Conservation (phyloP, 1,140 invertebrate species). For the Helicoverpa armigera region DNA sequence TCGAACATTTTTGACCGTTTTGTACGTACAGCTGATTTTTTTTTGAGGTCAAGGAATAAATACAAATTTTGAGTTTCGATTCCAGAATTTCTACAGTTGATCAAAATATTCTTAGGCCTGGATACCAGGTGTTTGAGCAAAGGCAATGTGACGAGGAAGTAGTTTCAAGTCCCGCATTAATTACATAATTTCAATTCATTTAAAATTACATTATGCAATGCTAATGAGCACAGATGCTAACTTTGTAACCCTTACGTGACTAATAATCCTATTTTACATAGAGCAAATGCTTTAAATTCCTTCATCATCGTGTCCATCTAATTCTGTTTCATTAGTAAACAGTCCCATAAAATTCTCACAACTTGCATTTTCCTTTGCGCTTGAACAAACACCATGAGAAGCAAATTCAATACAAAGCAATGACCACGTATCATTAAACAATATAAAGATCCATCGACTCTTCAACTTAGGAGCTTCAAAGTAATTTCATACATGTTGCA, state of each 20-base stretch:
- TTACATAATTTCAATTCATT: neutral
- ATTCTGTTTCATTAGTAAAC: neutral
- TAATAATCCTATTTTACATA: neutral
- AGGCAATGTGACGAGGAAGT: too few species aligned
- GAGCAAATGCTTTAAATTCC: neutral
- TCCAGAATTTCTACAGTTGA: neutral
- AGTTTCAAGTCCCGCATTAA: too few species aligned
- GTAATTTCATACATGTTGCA: slow-evolving; percentile 55
- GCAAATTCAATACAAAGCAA: slow-evolving; percentile 3
- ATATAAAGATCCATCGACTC: slow-evolving; percentile 19
- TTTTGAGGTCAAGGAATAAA: slow-evolving; percentile 24
- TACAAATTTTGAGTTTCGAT: too few species aligned
- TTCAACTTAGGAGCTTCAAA: slow-evolving; percentile 10
- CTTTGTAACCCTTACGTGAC: neutral
- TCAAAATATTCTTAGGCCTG: too few species aligned
- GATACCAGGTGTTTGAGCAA: too few species aligned
- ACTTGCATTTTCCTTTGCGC: neutral
- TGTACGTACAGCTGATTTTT: slow-evolving; percentile 59
- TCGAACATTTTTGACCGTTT: slow-evolving; percentile 36
- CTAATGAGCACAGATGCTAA: neutral
- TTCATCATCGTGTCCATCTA: neutral
- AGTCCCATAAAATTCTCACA: neutral
- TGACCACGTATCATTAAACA: slow-evolving; percentile 22
- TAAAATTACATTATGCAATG: neutral
- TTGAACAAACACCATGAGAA: slow-evolving; percentile 6